Evolutionary conservation across 2,113 vertebrate species (phyloP), one percentile per base, ranked within the genome.

Genomic region (Dendropsophus ebraccatus): DNA sequence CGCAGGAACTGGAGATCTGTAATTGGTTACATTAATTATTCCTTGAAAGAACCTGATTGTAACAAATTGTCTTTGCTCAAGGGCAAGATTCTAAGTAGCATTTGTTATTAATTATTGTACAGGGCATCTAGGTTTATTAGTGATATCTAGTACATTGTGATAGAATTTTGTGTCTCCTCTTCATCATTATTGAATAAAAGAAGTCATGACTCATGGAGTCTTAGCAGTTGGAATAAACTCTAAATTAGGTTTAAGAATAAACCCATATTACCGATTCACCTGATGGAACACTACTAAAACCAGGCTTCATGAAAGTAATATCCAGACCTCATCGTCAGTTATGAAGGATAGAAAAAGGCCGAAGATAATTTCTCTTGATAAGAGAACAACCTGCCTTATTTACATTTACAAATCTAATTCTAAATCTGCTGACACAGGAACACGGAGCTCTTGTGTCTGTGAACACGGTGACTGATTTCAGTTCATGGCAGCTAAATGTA

Each of bases 1-100:
- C 30, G 23, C 45, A 35, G 0, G 23, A 45, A 62, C n/a, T 41
- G 30, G 60, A 41, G 50, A 60, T 23, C 30, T 45, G 11, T 37
- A 79, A 62, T 81, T 60, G 78, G 54, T 25, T 81, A 41, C 52
- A 81, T 35, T 41, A 81, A 81, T 81, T 62, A n/a, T 35, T 19
- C 76, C 30, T 60, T 41, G 54, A 21, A 45, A 62, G 54, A 81
- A 58, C 35, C 54, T 81, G 56, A 81, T 62, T 62, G 56, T 62
- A 81, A 58, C 12, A 60, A 58, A 81, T 41, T 45, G 37, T 81
- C 78, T 41, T 58, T 45, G 32, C 35, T 60, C 78, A 65, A 81
- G 56, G 78, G 41, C 52, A 45, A 45, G 56, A 81, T 47, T 62
- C 35, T 81, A 62, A 37, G 21, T n/a, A 41, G 54, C 30, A 62